phyloP scores from a whole-genome alignment of 2,888 invertebrate genomes.

The Octodonta nipae region DNA sequence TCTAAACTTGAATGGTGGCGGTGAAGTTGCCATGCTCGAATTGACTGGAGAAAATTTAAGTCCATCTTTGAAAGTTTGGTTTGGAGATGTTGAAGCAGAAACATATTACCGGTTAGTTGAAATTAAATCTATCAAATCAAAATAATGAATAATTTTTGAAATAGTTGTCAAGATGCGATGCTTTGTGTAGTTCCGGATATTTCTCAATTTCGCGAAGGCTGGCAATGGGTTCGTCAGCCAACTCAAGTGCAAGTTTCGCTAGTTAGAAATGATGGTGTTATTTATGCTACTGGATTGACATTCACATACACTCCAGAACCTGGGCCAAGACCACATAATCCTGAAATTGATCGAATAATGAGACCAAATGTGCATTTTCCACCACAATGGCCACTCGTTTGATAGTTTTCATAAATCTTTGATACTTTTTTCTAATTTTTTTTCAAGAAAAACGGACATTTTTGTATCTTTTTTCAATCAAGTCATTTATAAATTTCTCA shows the following conservation, averaged over 20 bases:
- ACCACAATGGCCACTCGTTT: too few species aligned
- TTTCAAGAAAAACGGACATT: too few species aligned
- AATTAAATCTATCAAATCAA: too few species aligned
- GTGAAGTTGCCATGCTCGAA: constrained; percentile 95
- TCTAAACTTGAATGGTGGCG: constrained; percentile 88
- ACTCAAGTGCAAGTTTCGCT: constrained; percentile 88
- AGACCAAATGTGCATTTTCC: too few species aligned
- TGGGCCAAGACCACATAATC: constrained; percentile 74
- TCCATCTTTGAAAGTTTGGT: constrained; percentile 94
- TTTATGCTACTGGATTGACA: constrained; percentile 95
- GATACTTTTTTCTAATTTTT: too few species aligned
- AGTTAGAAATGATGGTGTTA: constrained; percentile 93
- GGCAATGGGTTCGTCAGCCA: constrained; percentile 84
- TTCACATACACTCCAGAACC: constrained; percentile 99
- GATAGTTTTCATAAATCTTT: too few species aligned
- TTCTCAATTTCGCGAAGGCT: constrained; percentile 87
- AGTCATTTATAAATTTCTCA: too few species aligned
- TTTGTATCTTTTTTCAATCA: too few species aligned
- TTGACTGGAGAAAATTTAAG: constrained; percentile 85
- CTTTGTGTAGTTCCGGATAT: constrained; percentile 96
- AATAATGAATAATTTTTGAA: too few species aligned
- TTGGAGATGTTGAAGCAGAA: constrained; percentile 96
- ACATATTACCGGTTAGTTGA: constrained; percentile 64
- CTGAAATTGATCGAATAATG: constrained; percentile 79
- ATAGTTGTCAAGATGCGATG: constrained; percentile 60